A percentile compares a stretch with the other conserved stretches of the same genome.
Conservation (phyloP, 2,113 vertebrate genomes). For the Bettongia penicillata region DNA sequence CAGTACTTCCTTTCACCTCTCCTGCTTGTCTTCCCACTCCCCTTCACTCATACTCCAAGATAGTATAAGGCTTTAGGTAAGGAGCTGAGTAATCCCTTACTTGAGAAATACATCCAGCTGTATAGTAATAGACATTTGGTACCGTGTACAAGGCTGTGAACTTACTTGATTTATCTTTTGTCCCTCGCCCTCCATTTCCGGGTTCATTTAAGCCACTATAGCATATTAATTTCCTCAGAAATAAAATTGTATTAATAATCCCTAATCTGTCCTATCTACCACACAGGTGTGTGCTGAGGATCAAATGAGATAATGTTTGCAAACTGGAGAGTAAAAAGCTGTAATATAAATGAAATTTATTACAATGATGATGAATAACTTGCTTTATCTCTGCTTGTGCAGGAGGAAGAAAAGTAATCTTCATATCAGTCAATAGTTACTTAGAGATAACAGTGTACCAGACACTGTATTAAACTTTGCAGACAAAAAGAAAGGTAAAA, state of each 20-base stretch:
- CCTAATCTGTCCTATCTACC: background rate
- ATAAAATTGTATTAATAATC: background rate
- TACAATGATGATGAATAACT: too few species aligned
- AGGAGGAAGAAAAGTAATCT: background rate
- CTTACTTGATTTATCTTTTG: background rate
- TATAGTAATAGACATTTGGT: background rate
- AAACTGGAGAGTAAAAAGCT: background rate
- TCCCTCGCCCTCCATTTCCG: background rate
- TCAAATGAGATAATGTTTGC: background rate
- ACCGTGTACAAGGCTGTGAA: background rate
- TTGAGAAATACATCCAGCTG: background rate
- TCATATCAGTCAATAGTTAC: background rate
- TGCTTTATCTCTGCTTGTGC: background rate
- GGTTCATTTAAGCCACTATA: background rate
- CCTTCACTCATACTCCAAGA: background rate
- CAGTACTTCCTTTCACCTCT: background rate
- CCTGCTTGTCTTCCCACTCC: background rate
- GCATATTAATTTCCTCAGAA: background rate
- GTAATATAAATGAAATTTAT: background rate
- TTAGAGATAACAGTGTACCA: background rate
- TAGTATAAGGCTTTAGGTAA: background rate
- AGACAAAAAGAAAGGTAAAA: background rate
- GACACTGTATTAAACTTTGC: background rate
- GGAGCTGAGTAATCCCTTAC: background rate
- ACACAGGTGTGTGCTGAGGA: accelerated